Percentiles rank a stretch among this genome's conserved stretches.
These are phyloP conservation scores for Drosophila monieri DNA, from an alignment of 2,888 invertebrate species.

Conservation along the genomic window DNA sequence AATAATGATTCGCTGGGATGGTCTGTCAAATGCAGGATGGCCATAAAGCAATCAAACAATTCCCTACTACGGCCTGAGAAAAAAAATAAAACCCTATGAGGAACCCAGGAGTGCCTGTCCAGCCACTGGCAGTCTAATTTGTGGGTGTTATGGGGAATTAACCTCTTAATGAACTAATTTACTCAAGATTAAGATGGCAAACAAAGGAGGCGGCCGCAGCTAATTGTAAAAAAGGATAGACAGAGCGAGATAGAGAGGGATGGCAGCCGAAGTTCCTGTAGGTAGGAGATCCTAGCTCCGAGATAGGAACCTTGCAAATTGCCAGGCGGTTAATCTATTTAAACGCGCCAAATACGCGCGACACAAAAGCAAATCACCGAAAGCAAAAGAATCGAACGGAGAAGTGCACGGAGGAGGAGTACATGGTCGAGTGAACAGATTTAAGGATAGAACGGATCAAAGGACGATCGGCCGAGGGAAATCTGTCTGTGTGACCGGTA, in stretches of 20 bases:
- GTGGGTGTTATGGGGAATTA: slow-evolving; percentile 84
- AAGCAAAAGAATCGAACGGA: slow-evolving; percentile 17
- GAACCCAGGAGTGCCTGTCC: slow-evolving; percentile 10
- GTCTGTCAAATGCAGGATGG: slow-evolving; percentile 7
- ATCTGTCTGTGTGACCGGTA: slow-evolving; percentile 50
- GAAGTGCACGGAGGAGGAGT: slow-evolving; percentile 19
- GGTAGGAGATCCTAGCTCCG: slow-evolving; percentile 47
- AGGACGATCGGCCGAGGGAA: slow-evolving; percentile 58
- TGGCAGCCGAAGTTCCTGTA: slow-evolving; percentile 35
- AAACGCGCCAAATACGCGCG: slow-evolving; percentile 82
- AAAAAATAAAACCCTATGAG: slow-evolving; percentile 7
- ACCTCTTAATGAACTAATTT: slow-evolving; percentile 85
- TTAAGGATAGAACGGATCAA: slow-evolving; percentile 77
- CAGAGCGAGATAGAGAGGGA: slow-evolving; percentile 11
- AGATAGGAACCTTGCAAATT: slow-evolving; percentile 80
- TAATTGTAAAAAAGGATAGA: slow-evolving; percentile 59
- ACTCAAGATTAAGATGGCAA: slow-evolving; percentile 81
- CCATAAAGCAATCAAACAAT: slow-evolving; percentile 32
- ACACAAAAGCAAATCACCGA: slow-evolving; percentile 64
- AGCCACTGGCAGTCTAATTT: slow-evolving; percentile 59
- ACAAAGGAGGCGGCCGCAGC: slow-evolving; percentile 63
- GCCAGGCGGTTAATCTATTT: slow-evolving; percentile 85
- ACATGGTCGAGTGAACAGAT: slow-evolving; percentile 74
- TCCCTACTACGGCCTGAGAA: slow-evolving; percentile 12
- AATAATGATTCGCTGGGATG: not conserved